Conservation (phyloP, 2,797 vertebrate genomes). For the Lagodon rhomboides region DNA sequence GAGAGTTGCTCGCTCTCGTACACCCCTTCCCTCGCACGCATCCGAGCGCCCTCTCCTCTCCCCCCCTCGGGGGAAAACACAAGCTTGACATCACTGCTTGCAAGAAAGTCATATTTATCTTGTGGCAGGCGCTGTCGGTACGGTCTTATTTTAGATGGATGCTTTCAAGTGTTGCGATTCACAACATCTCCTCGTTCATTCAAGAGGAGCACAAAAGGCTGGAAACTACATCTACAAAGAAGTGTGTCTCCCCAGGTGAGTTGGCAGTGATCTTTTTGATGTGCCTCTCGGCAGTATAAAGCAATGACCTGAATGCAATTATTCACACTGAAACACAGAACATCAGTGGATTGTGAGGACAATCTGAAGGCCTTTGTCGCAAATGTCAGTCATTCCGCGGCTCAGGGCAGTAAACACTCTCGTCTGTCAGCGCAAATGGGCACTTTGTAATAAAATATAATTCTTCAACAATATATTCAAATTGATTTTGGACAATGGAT, state of each 20-base stretch:
- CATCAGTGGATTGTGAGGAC: constrained; percentile 34
- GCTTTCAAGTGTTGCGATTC: constrained; percentile 60
- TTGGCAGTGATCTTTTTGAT: constrained; percentile 61
- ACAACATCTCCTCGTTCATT: constrained; percentile 54
- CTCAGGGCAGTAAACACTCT: constrained; percentile 41
- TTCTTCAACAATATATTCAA: constrained; percentile 46
- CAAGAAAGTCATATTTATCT: constrained; percentile 55
- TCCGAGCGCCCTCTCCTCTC: neutral
- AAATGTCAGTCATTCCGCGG: constrained; percentile 36
- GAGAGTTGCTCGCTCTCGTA: constrained; percentile 57
- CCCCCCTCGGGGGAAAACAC: constrained; percentile 36
- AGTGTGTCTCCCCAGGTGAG: constrained; percentile 59
- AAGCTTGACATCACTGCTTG: constrained; percentile 51
- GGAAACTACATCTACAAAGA: constrained; percentile 47
- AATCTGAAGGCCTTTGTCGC: constrained; percentile 21
- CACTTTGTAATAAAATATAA: constrained; percentile 54
- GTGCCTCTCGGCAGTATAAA: constrained; percentile 46
- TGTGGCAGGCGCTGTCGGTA: constrained; percentile 24
- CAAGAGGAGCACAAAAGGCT: constrained; percentile 49
- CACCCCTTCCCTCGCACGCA: constrained; percentile 16
- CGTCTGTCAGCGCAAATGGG: constrained; percentile 38
- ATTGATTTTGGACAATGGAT: constrained; percentile 54
- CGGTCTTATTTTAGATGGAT: constrained; percentile 57
- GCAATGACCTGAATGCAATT: constrained; percentile 60
- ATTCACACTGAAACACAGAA: constrained; percentile 42